Percentiles rank a stretch among this genome's conserved stretches.
These are phyloP conservation scores for Anhinga rufa DNA, from an alignment of 2,113 vertebrate species.

Conservation along the genomic window DNA sequence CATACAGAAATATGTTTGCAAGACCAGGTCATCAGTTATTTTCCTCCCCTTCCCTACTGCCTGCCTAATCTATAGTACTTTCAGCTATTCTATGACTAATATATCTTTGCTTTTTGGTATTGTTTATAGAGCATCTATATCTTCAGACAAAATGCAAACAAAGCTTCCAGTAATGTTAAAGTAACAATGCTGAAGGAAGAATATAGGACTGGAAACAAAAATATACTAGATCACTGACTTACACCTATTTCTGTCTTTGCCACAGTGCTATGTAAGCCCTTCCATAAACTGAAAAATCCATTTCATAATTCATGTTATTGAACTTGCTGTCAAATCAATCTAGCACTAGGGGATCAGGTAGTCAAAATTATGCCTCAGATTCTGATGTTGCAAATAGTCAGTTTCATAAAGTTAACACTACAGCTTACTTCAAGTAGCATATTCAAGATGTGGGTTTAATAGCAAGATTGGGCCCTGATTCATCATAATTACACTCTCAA, in stretches of 20 bases:
- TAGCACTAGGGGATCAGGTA: background rate
- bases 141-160: background rate
- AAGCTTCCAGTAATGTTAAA: background rate
- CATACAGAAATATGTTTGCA: rapidly evolving
- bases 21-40: background rate
- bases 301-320: background rate
- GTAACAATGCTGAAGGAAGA: background rate
- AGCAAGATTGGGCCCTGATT: background rate
- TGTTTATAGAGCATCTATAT: background rate
- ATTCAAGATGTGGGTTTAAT: background rate
- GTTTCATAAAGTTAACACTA: background rate
- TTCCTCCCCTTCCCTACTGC: background rate
- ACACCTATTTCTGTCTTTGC: background rate
- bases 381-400: background rate
- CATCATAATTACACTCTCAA: background rate
- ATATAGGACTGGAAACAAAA: background rate
- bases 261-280: rapidly evolving
- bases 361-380: background rate
- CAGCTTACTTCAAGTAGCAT: background rate
- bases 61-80: background rate
- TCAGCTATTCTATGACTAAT: background rate
- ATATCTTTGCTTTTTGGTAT: background rate
- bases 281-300: background rate
- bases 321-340: background rate
- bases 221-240: background rate